A percentile compares a stretch with the other conserved stretches of the same genome.
These are phyloP conservation scores for Cecidostiba fungosa DNA, from an alignment of 2,888 invertebrate species.

Conservation along the genomic window DNA sequence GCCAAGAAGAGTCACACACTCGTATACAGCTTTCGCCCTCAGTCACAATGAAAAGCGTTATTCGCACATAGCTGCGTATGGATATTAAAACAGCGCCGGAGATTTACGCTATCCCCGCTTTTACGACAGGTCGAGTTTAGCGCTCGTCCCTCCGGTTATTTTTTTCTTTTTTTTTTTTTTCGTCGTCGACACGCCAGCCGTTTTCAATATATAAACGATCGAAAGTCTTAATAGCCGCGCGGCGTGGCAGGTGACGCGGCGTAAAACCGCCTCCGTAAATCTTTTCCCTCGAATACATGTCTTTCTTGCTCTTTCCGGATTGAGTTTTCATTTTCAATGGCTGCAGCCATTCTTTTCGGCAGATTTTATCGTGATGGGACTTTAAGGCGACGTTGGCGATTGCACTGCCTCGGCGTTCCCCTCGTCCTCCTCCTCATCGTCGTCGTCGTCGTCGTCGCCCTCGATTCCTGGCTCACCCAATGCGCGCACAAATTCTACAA, in stretches of 20 bases:
- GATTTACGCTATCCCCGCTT: constrained; percentile 2
- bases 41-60: constrained; percentile 1
- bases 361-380: not conserved
- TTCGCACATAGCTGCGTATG: not conserved
- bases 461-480: constrained; percentile 89
- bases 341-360: not conserved
- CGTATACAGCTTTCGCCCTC: not conserved
- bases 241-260: constrained; percentile 30
- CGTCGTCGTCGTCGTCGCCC: constrained; percentile 89
- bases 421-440: constrained; percentile 82
- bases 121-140: constrained; percentile 3
- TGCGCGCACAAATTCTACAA: constrained; percentile 89
- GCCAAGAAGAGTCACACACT: not conserved
- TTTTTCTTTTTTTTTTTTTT: not conserved
- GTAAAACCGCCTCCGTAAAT: constrained; percentile 48
- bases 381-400: constrained; percentile 41
- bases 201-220: constrained; percentile 47
- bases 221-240: constrained; percentile 56
- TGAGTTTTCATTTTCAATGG: not conserved
- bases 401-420: constrained; percentile 21
- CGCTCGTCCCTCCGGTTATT: not conserved
- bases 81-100: constrained; percentile 15
- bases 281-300: not conserved
- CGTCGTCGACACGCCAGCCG: not conserved
- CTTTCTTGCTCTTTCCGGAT: not conserved